Evolutionary conservation across 2,113 vertebrate species (phyloP).

Genomic region (Corynorhinus townsendii): DNA sequence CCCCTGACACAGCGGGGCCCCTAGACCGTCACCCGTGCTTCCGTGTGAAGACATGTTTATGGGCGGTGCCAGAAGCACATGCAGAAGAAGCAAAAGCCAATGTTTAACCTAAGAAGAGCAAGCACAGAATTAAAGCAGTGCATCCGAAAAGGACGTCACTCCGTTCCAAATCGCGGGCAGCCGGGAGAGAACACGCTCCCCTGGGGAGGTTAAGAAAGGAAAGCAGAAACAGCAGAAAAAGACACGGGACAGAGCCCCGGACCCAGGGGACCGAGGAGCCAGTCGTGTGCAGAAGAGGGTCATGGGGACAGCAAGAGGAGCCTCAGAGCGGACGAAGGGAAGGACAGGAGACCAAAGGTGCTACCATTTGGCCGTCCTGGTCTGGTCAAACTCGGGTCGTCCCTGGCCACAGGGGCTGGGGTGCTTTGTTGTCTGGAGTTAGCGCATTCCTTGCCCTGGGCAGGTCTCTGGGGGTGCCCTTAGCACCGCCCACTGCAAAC

Average conservation of each 20-base stretch:
- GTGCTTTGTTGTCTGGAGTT: neutral
- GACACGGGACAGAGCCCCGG: neutral
- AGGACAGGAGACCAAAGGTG: neutral
- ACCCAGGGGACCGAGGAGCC: neutral
- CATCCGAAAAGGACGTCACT: neutral
- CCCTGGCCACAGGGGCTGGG: neutral
- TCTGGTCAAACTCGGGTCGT: no score
- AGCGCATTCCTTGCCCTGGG: neutral
- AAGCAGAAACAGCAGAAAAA: neutral
- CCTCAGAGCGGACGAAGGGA: neutral
- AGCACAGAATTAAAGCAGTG: neutral
- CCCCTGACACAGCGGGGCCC: no score
- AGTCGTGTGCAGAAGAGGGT: neutral
- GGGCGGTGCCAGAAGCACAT: neutral
- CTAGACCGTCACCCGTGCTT: neutral
- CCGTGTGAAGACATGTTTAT: neutral
- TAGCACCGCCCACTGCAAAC: neutral
- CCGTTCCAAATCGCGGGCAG: neutral
- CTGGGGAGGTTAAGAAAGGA: neutral
- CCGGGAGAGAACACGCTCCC: rapidly evolving
- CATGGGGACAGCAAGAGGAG: neutral
- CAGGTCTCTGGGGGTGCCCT: neutral
- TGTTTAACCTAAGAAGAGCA: neutral
- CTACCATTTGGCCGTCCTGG: neutral
- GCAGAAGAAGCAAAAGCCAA: neutral